A percentile compares a stretch with the other conserved stretches of the same genome.
phyloP scores from a whole-genome alignment of 2,888 invertebrate species.

The Pemphredon lugubris region DNA sequence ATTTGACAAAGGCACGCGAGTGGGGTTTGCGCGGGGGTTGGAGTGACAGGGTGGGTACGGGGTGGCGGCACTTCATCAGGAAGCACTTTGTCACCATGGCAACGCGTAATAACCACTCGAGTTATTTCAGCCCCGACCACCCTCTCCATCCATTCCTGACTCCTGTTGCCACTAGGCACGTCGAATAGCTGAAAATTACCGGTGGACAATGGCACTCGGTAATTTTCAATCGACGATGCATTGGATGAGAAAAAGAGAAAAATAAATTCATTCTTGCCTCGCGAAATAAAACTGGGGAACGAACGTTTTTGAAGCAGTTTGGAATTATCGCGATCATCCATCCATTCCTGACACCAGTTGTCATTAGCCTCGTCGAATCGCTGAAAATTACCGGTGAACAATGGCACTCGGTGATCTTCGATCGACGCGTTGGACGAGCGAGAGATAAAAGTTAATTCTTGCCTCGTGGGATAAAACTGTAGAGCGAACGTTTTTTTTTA shows the following conservation, averaged over 20 bases:
- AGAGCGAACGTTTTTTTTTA: no score
- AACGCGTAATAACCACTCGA: constrained; percentile 79
- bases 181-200: constrained; percentile 37
- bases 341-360: constrained; percentile 26
- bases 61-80: constrained; percentile 77
- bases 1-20: constrained; percentile 48
- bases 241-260: background rate
- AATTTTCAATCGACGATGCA: background rate
- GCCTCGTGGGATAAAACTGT: no score
- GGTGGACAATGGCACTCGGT: constrained; percentile 11
- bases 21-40: constrained; percentile 34
- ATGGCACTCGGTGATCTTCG: constrained; percentile 20
- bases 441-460: background rate
- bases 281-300: no score
- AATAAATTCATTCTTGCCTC: no score
- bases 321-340: no score
- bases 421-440: background rate
- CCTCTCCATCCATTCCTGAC: constrained; percentile 23
- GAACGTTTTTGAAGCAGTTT: no score
- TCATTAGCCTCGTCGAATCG: constrained; percentile 30
- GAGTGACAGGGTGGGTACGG: constrained; percentile 61
- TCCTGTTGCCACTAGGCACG: constrained; percentile 29
- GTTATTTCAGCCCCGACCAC: constrained; percentile 66
- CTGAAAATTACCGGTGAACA: constrained; percentile 24
- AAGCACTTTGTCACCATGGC: constrained; percentile 80